Evolutionary conservation across 2,888 invertebrate genomes (phyloP).

Genomic region (Crossocerus cetratus): DNA sequence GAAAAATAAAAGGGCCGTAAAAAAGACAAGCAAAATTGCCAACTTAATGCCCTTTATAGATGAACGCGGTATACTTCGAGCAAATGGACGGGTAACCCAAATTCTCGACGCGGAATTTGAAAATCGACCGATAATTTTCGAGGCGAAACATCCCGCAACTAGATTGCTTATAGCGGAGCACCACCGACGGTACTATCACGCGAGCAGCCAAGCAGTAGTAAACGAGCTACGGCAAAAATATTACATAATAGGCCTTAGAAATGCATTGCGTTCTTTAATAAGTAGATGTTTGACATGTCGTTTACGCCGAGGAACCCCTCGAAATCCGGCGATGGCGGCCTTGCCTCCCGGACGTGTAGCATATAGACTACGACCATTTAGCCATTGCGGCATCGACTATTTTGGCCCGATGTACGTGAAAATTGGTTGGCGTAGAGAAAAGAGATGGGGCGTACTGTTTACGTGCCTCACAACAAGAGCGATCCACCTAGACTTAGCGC

Average conservation of each 20-base stretch:
- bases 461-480: not conserved
- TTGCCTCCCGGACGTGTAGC: not conserved
- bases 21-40: not conserved
- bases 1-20: not conserved
- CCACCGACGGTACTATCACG: not conserved
- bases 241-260: not conserved
- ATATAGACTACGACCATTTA: not conserved
- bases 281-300: not conserved
- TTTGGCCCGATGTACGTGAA: not conserved
- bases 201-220: not conserved
- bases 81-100: not conserved
- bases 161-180: not conserved
- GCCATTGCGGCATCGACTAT: conserved; percentile 1
- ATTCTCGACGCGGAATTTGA: not conserved
- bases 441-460: not conserved
- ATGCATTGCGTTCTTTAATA: not conserved
- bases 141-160: not conserved
- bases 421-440: not conserved
- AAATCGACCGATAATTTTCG: not conserved
- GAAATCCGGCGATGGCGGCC: not conserved
- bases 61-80: not conserved
- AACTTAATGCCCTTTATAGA: not conserved
- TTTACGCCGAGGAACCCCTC: not conserved
- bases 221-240: not conserved
- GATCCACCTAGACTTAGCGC: not conserved